Evolutionary conservation across 1,140 invertebrate species (phyloP).

Genomic region (Diorhabda elongata): DNA sequence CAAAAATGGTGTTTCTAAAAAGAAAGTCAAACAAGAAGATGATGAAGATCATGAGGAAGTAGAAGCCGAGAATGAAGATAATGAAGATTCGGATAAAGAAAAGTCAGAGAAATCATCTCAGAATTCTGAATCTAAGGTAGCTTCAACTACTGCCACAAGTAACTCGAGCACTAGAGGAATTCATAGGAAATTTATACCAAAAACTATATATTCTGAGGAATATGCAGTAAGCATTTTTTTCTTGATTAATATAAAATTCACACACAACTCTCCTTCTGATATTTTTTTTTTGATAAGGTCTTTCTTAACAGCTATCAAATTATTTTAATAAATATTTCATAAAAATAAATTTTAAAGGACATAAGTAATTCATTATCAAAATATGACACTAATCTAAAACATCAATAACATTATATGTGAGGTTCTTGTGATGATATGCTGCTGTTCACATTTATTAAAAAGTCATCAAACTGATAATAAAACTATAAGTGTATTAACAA

Average conservation of each 20-base stretch:
- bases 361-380: too few species aligned
- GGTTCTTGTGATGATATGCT: too few species aligned
- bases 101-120: slow-evolving; percentile 16
- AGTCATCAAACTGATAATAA: too few species aligned
- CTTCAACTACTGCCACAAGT: slow-evolving; percentile 6
- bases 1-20: slow-evolving; percentile 16
- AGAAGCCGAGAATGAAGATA: background rate
- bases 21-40: background rate
- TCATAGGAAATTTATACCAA: slow-evolving; percentile 30
- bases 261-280: too few species aligned
- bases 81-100: slow-evolving; percentile 4
- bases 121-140: slow-evolving; percentile 26
- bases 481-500: too few species aligned
- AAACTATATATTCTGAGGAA: slow-evolving; percentile 33
- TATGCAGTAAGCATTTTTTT: slow-evolving; percentile 27
- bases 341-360: too few species aligned
- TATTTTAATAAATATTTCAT: too few species aligned
- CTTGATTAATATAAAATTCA: background rate
- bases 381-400: too few species aligned
- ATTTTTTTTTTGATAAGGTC: too few species aligned
- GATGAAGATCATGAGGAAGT: background rate
- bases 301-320: too few species aligned
- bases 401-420: too few species aligned
- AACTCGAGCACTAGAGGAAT: slow-evolving; percentile 14
- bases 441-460: too few species aligned